Percentiles rank a stretch among this genome's conserved stretches.
These are phyloP conservation scores for Phoebastria nigripes DNA, from an alignment of 2,797 vertebrate genomes.

Conservation along the genomic window DNA sequence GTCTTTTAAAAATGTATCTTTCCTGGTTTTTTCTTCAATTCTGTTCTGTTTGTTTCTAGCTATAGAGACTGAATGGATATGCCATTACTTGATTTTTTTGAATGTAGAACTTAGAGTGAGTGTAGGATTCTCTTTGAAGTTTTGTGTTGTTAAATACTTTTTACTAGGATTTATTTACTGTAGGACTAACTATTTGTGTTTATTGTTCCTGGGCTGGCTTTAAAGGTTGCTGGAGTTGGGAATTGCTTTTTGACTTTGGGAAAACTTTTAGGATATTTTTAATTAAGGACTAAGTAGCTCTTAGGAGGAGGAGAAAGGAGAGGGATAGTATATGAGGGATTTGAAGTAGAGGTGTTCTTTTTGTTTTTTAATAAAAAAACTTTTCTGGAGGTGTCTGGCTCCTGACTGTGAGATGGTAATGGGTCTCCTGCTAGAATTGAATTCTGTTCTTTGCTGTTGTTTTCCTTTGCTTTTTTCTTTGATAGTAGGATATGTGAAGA, in stretches of 20 bases:
- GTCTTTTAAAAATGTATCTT: background rate
- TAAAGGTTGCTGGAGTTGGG: background rate
- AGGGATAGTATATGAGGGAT: background rate
- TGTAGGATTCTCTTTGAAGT: background rate
- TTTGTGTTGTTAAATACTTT: background rate
- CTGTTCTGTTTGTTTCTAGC: rapidly evolving
- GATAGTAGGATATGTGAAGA: background rate
- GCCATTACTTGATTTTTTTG: rapidly evolving
- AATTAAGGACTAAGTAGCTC: background rate
- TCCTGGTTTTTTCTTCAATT: rapidly evolving
- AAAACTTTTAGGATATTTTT: rapidly evolving
- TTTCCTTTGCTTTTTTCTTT: background rate
- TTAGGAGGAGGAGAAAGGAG: background rate
- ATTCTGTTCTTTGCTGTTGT: background rate
- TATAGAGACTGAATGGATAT: background rate
- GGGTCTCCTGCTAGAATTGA: rapidly evolving
- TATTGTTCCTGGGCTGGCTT: background rate
- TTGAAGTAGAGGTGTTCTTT: background rate
- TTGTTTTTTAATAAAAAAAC: too few relatives aligned
- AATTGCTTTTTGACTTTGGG: background rate
- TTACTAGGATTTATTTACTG: background rate
- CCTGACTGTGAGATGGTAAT: background rate
- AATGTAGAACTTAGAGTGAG: background rate
- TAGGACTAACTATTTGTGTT: background rate
- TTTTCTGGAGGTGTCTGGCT: rapidly evolving